Evolutionary conservation across 1,140 invertebrate genomes (phyloP).

Genomic region (Zaprionus camerounensis): DNA sequence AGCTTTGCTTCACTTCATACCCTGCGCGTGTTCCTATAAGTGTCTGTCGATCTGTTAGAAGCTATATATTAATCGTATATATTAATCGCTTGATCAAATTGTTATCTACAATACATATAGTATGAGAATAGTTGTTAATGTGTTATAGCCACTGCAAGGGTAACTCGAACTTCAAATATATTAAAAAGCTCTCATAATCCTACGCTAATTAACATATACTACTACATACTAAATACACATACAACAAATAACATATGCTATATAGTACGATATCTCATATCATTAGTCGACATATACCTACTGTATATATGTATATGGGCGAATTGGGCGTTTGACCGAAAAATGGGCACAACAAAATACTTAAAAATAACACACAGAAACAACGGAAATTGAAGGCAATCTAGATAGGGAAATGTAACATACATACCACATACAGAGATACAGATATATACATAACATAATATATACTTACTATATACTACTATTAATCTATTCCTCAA

Average conservation of each 20-base stretch:
- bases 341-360: slow-evolving; percentile 59
- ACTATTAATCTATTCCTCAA: slow-evolving; percentile 40
- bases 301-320: slow-evolving; percentile 27
- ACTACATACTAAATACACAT: slow-evolving; percentile 12
- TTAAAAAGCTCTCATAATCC: slow-evolving; percentile 23
- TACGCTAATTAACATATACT: not conserved
- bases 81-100: slow-evolving; percentile 3
- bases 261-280: slow-evolving; percentile 12
- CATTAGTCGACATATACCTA: slow-evolving; percentile 5
- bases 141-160: not conserved
- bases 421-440: slow-evolving; percentile 15
- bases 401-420: slow-evolving; percentile 74
- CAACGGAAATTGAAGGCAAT: slow-evolving; percentile 79
- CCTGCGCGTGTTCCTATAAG: slow-evolving; percentile 1
- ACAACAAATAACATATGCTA: slow-evolving; percentile 19
- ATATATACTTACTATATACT: slow-evolving; percentile 23
- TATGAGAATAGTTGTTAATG: slow-evolving; percentile 1
- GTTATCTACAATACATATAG: not conserved
- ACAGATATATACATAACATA: slow-evolving; percentile 24
- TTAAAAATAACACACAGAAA: slow-evolving; percentile 20
- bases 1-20: not conserved
- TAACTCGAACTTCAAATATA: not conserved
- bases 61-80: slow-evolving; percentile 1
- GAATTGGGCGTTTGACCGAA: slow-evolving; percentile 16
- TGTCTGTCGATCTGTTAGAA: slow-evolving; percentile 7